Evolutionary conservation across 2,113 vertebrate genomes (phyloP).

Genomic region (Perca fluviatilis): DNA sequence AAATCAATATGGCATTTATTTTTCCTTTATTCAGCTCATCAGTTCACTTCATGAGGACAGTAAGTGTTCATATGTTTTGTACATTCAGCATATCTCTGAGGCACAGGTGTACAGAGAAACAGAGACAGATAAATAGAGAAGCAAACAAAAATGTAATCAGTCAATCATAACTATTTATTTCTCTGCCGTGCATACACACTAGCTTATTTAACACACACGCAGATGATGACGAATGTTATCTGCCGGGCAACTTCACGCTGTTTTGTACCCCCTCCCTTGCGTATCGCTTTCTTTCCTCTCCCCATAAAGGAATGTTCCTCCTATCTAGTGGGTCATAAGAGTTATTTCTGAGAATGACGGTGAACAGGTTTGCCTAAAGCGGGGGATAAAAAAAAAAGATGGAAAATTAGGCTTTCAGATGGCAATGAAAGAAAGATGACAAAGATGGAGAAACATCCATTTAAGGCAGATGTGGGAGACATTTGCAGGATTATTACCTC

Average conservation of each 20-base stretch:
- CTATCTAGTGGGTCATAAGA: conserved; percentile 36
- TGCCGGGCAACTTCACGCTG: not conserved
- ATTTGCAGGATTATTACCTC: conserved; percentile 5
- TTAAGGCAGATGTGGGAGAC: not conserved
- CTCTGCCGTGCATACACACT: not conserved
- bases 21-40: not conserved
- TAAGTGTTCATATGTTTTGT: not conserved
- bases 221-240: conserved; percentile 14
- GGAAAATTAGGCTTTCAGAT: conserved; percentile 13
- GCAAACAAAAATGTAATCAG: conserved; percentile 23
- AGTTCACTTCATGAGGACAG: conserved; percentile 2
- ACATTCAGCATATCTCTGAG: conserved; percentile 7
- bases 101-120: not conserved
- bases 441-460: not conserved
- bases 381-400: not conserved
- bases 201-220: not conserved
- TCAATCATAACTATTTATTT: conserved; percentile 20
- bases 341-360: conserved; percentile 29
- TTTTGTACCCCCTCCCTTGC: not conserved
- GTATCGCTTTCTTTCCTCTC: conserved; percentile 16
- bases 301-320: conserved; percentile 34
- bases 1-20: conserved; percentile 9
- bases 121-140: not conserved
- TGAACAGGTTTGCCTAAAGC: conserved; percentile 22
- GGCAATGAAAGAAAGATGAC: conserved; percentile 22